Evolutionary conservation across 1,140 invertebrate species (phyloP).

Genomic region (Drosophila busckii): DNA sequence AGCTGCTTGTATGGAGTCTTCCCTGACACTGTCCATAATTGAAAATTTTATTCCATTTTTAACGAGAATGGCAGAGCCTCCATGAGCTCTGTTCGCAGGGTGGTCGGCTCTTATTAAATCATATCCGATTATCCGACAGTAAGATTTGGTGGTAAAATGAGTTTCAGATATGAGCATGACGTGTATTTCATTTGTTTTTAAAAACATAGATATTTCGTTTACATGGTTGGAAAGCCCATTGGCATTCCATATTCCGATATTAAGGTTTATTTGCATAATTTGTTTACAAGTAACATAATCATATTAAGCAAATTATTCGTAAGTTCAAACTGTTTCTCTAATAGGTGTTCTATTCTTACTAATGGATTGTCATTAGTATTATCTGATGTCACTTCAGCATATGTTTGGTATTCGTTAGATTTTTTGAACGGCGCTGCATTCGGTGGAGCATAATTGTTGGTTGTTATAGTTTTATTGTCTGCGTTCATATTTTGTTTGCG

Average conservation of each 20-base stretch:
- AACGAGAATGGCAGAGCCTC: too few species aligned
- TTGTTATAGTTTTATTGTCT: not conserved
- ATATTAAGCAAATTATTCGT: slow-evolving; percentile 28
- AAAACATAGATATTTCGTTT: slow-evolving; percentile 25
- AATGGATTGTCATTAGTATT: slow-evolving; percentile 1
- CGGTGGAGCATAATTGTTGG: slow-evolving; percentile 1
- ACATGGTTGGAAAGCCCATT: slow-evolving; percentile 22
- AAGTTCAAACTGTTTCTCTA: slow-evolving; percentile 15
- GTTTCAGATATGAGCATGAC: slow-evolving; percentile 48
- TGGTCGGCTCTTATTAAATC: slow-evolving; percentile 9
- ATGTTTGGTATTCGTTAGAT: slow-evolving; percentile 4
- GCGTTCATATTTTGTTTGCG: not conserved
- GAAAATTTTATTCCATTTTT: too few species aligned
- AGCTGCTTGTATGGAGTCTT: too few species aligned
- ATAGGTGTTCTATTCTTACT: slow-evolving; percentile 17
- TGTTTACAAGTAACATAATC: slow-evolving; percentile 20
- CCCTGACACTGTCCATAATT: too few species aligned
- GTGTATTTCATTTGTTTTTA: slow-evolving; percentile 13
- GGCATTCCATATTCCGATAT: slow-evolving; percentile 22
- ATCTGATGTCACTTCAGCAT: slow-evolving; percentile 6
- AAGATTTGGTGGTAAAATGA: slow-evolving; percentile 66
- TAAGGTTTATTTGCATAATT: slow-evolving; percentile 26
- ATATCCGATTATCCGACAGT: slow-evolving; percentile 25
- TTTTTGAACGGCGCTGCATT: slow-evolving; percentile 3
- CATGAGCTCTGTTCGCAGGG: slow-evolving; percentile 19